phyloP scores from a whole-genome alignment of 2,888 invertebrate genomes.

The Cecidostiba fungosa region DNA sequence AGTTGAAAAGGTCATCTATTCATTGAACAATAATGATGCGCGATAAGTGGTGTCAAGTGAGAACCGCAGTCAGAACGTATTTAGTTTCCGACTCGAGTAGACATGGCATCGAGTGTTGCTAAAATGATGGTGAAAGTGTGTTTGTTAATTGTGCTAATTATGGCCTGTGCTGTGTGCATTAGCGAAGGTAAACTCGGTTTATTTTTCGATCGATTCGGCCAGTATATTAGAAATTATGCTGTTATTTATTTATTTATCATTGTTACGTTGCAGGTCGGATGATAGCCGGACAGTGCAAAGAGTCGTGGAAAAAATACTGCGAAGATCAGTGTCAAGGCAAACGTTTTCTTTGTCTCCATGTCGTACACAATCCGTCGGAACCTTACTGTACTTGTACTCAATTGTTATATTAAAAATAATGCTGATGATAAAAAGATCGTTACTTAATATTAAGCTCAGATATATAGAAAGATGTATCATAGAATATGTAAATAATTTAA shows the following conservation, averaged over 20 bases:
- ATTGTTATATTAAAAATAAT: constrained; percentile 21
- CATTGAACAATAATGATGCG: constrained; percentile 22
- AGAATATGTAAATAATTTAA: no score
- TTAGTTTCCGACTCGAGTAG: background rate
- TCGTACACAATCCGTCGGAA: constrained; percentile 45
- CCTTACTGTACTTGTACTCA: constrained; percentile 49
- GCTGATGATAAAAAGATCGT: background rate
- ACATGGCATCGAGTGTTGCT: background rate
- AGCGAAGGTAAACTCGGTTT: constrained; percentile 35
- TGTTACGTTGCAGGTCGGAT: constrained; percentile 33
- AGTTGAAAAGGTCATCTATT: constrained; percentile 47
- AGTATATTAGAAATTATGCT: background rate
- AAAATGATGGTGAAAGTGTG: constrained; percentile 47
- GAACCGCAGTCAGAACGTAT: constrained; percentile 16
- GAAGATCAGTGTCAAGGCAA: constrained; percentile 40
- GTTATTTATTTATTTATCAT: background rate
- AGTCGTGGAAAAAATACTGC: constrained; percentile 50
- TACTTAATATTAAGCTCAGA: background rate
- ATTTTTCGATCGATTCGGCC: background rate
- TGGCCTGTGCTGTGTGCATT: constrained; percentile 1
- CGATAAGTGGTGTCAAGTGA: constrained; percentile 23
- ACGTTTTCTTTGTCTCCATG: constrained; percentile 48
- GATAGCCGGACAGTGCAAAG: constrained; percentile 54
- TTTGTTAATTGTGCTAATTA: constrained; percentile 26
- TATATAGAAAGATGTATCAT: no score